Base-by-base conservation (phyloP, 2,113 vertebrate genomes). In the Camarhynchus parvulus region DNA sequence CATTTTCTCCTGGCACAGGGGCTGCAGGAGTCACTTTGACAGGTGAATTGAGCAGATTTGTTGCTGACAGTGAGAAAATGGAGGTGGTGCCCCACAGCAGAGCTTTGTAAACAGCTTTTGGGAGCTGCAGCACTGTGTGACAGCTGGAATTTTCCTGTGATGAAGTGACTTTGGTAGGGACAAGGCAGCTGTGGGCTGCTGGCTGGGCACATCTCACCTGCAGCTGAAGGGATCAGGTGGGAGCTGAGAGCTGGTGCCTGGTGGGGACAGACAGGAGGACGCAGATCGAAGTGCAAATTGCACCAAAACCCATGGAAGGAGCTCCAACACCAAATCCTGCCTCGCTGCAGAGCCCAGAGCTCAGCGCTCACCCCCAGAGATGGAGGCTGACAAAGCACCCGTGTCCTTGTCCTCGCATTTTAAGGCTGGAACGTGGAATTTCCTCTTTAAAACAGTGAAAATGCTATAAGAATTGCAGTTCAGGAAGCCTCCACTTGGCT, bases 1-100 rank as follows among this genome's bases (percentile, higher is more conserved):
- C 56, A 28, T 89, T 79, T 95, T 68, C 78, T 37, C 55, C n/a
- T 59, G 80, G 76, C 86, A 64, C 46, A 67, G 28, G 37, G 12
- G 5, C n/a, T 30, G 10, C 37, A 79, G 64, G 72, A 90, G 24
- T 77, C 21, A 4, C 67, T 86, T 70, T 50, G 76, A 53, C n/a
- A 50, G 20, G 44, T 37, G 62, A 92, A 31, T 63, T 37, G 94
- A 89, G 47, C 69, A 82, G 55, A 68, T 84, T 84, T 89, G 69
- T 49, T 79, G 70, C 94, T 96, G 90, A 58, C 63, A 69, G 44
- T 50, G 49, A 95, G 91, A 39, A 92, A 94, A 92, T 58, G 58
- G 41, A 92, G 62, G 62, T 90, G 83, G n/a, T 84, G 62, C 41
- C 83, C 73, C 56, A 74, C 56, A 82, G 18, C 0, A 3, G 67